Evolutionary conservation across 2,113 vertebrate genomes (phyloP).

Genomic region (Esox niger): DNA sequence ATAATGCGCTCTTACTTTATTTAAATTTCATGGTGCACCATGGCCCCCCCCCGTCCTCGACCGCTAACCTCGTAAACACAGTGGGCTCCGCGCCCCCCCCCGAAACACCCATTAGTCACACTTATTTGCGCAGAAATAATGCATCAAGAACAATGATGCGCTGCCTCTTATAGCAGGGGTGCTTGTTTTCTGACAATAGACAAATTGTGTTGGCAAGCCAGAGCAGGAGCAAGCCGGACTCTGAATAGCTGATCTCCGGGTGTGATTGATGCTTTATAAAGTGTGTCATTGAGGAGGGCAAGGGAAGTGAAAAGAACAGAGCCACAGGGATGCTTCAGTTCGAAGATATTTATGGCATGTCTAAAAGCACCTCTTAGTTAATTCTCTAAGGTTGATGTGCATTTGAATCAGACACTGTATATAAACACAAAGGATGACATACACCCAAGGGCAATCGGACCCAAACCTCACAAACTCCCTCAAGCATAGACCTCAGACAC

Average conservation of each 20-base stretch:
- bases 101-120: conserved; percentile 53
- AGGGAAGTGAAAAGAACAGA: background rate
- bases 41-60: conserved; percentile 30
- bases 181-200: conserved; percentile 40
- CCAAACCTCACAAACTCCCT: background rate
- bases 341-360: too few relatives aligned
- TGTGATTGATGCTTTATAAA: background rate
- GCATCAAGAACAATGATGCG: conserved; percentile 38
- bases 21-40: conserved; percentile 41
- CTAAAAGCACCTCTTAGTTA: background rate
- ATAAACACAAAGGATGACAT: background rate
- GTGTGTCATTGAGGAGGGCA: background rate
- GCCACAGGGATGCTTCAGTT: too few relatives aligned
- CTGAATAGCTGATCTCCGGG: background rate
- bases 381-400: background rate
- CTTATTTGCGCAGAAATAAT: conserved; percentile 60
- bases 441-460: background rate
- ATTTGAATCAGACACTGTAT: background rate
- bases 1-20: conserved; percentile 49
- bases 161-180: conserved; percentile 27
- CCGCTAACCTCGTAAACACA: conserved; percentile 38
- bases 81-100: background rate
- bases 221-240: background rate
- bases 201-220: background rate
- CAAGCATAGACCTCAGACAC: background rate